These are phyloP conservation scores for Drosophila subsilvestris DNA, from an alignment of 2,888 invertebrate species.

Conservation along the genomic window DNA sequence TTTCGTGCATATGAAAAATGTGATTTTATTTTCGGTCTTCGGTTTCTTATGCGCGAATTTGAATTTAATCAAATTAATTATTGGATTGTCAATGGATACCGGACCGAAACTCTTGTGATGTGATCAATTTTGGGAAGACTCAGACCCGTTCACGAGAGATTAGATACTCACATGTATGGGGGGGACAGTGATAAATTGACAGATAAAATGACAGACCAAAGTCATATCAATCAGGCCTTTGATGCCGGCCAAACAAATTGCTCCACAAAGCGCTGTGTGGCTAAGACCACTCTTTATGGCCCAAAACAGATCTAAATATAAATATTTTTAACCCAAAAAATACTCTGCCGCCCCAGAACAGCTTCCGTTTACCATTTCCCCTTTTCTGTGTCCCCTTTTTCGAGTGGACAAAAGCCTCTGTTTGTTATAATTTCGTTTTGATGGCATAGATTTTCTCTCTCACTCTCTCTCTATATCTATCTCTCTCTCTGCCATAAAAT, in stretches of 20 bases:
- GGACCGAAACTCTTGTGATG: slow-evolving; percentile 29
- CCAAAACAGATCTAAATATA: slow-evolving; percentile 52
- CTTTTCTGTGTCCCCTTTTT: slow-evolving; percentile 12
- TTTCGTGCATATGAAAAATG: slow-evolving; percentile 52
- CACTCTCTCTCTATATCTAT: too few relatives aligned
- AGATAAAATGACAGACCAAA: slow-evolving; percentile 51
- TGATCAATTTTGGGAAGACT: slow-evolving; percentile 33
- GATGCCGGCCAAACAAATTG: slow-evolving; percentile 57
- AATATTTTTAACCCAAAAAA: slow-evolving; percentile 39
- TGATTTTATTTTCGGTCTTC: slow-evolving; percentile 41
- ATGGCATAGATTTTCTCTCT: slow-evolving; percentile 29
- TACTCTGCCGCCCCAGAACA: slow-evolving; percentile 50
- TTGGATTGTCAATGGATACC: slow-evolving; percentile 63
- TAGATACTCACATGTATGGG: neutral
- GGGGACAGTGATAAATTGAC: slow-evolving; percentile 73
- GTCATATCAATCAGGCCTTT: slow-evolving; percentile 41
- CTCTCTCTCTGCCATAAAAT: slow-evolving; percentile 54
- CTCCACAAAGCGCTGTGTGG: slow-evolving; percentile 47
- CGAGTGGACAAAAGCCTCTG: slow-evolving; percentile 51
- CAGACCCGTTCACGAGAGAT: neutral
- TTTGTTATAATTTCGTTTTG: slow-evolving; percentile 49
- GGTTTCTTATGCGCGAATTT: slow-evolving; percentile 63
- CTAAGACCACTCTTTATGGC: slow-evolving; percentile 69
- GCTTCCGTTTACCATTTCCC: slow-evolving; percentile 64
- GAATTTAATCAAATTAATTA: slow-evolving; percentile 79